Conservation (phyloP, 2,888 invertebrate genomes). For the Chrysolina haemoptera region DNA sequence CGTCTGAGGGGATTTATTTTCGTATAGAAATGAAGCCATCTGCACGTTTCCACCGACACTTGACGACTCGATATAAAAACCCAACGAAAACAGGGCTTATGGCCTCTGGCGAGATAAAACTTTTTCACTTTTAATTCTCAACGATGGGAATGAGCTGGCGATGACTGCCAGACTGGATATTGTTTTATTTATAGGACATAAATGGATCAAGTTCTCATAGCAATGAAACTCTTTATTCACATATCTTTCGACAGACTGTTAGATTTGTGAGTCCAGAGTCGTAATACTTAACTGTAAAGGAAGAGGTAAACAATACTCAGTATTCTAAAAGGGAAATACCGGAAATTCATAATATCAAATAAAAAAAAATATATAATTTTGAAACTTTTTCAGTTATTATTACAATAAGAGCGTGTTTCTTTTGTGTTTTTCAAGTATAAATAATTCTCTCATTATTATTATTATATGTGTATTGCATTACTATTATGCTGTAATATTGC, state of each 20-base stretch:
- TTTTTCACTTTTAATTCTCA: conserved; percentile 7
- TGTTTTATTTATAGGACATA: conserved; percentile 23
- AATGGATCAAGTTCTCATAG: conserved; percentile 7
- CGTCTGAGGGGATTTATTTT: conserved; percentile 11
- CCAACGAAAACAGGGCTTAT: conserved; percentile 16
- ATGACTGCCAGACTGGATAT: conserved; percentile 8
- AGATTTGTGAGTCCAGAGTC: neutral
- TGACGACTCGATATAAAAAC: conserved; percentile 12
- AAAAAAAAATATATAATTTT: too few species aligned
- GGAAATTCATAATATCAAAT: too few species aligned
- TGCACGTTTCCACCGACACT: conserved; percentile 10
- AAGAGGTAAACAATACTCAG: too few species aligned
- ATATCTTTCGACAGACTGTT: neutral
- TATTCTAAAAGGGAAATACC: too few species aligned
- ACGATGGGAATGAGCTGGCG: conserved; percentile 5
- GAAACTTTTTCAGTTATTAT: too few species aligned
- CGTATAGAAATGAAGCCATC: conserved; percentile 11
- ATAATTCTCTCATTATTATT: too few species aligned
- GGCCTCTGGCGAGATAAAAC: conserved; percentile 17
- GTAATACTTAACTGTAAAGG: too few species aligned
- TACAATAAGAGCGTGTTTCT: too few species aligned
- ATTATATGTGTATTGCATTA: too few species aligned
- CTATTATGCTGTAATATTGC: too few species aligned
- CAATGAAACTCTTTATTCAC: neutral
- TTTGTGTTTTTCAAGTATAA: too few species aligned